Evolutionary conservation across 2,797 vertebrate genomes (phyloP).

Genomic region (Hemitrygon akajei): DNA sequence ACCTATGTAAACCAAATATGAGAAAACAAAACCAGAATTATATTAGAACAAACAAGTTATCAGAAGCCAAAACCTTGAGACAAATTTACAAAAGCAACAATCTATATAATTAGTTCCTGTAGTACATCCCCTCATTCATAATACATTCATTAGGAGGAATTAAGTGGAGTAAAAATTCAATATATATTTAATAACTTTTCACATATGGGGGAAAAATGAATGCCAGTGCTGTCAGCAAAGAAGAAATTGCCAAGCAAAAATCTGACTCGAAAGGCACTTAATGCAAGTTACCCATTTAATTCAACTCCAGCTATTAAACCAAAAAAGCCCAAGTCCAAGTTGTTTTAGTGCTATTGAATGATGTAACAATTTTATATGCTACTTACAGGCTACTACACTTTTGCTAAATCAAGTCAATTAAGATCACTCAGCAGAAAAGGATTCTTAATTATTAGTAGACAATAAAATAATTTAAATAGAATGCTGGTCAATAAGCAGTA

Average conservation of each 20-base stretch:
- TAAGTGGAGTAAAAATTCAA: too few species aligned
- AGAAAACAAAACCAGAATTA: background rate
- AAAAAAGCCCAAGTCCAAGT: background rate
- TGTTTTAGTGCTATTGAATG: background rate
- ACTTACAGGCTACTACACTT: too few species aligned
- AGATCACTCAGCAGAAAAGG: background rate
- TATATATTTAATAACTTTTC: too few species aligned
- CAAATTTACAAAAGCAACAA: background rate
- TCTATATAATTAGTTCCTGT: background rate
- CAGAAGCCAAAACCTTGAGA: background rate
- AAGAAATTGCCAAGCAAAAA: background rate
- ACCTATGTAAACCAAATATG: conserved; percentile 63
- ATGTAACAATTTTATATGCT: background rate
- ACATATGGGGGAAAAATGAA: background rate
- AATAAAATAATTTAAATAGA: background rate
- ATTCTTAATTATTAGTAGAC: background rate
- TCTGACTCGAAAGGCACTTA: background rate
- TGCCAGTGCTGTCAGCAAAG: background rate
- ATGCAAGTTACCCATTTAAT: background rate
- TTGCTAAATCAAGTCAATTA: too few species aligned
- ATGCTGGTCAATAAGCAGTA: background rate
- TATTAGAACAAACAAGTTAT: background rate
- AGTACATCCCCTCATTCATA: too few species aligned
- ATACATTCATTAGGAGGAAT: too few species aligned
- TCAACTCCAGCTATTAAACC: background rate